phyloP scores from a whole-genome alignment of 2,888 invertebrate genomes.

The Meloe dianella region DNA sequence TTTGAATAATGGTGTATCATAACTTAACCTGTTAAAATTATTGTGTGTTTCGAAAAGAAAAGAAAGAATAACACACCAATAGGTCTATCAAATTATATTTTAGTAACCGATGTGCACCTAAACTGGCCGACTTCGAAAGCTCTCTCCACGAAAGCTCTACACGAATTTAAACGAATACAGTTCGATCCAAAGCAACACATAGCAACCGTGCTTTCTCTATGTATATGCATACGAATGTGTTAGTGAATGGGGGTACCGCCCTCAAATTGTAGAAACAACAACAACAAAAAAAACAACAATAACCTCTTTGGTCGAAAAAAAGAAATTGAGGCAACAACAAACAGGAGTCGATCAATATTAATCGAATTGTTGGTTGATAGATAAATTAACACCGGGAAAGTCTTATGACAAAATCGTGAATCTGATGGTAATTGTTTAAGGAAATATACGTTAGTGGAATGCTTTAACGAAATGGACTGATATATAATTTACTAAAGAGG shows the following conservation, averaged over 20 bases:
- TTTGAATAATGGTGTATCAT: not conserved
- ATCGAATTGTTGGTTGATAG: not conserved
- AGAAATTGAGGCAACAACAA: not conserved
- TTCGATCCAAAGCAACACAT: slow-evolving; percentile 59
- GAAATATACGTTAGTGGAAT: not conserved
- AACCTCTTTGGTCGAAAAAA: not conserved
- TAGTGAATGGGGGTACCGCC: slow-evolving; percentile 45
- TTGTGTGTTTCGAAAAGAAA: not conserved
- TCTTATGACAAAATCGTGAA: not conserved
- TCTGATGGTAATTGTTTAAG: not conserved
- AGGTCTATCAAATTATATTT: slow-evolving; percentile 29
- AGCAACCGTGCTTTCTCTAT: slow-evolving; percentile 46
- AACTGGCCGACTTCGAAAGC: slow-evolving; percentile 48
- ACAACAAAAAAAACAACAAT: not conserved
- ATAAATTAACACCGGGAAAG: not conserved
- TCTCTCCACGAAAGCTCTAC: slow-evolving; percentile 44
- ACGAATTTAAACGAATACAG: slow-evolving; percentile 50
- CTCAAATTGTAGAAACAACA: slow-evolving; percentile 33
- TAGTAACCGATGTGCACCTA: slow-evolving; percentile 40
- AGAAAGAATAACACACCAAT: slow-evolving; percentile 19
- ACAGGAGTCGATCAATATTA: not conserved
- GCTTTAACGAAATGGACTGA: not conserved
- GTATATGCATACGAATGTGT: not conserved
- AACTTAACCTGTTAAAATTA: not conserved
- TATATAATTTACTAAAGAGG: not conserved